Base-by-base conservation (phyloP, 2,888 invertebrate species). In the Laothoe populi region DNA sequence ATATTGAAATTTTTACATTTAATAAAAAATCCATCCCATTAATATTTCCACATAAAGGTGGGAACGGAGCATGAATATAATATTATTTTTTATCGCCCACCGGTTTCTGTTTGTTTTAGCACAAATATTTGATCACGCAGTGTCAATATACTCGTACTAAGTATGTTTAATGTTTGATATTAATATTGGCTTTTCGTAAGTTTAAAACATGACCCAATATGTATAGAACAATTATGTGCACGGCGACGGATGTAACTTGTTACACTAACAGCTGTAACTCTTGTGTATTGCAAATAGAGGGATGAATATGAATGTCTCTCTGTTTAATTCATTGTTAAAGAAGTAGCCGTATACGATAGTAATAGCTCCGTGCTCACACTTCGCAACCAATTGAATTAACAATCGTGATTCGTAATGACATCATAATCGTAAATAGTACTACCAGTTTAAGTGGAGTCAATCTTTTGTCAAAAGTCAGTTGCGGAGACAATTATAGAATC, bases 341-440 rank as follows among this genome's bases (percentile, higher is more conserved):
- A 24, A n/a, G 11, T 46, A 46, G 21, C 23, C 23, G 48, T n/a
- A n/a, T n/a, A 13, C 46, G 2, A 10, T 35, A 35, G 19, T 35
- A 53, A 31, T 19, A 19, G 31, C 44, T 19, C 31, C 10, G 53
- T 11, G 35, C 4, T 53, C 31, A 53, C 53, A 53, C 53, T 53
- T 31, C 31, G 11, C 10, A 11, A 16, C 4, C 53, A 53, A 53
- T 53, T 53, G 53, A 53, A 53, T 53, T 53, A 53, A 53, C 31
- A 11, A 35, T 53, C 35, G 21, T 53, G 53, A 53, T 53, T 53
- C 53, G 53, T 35, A 53, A 53, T 53, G 53, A 53, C 53, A 53
- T 53, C 53, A 35, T 53, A 35, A 53, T 53, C 35, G 31, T 11
- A 31, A 53, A 53, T 53, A 53, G 35, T 19, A 19, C 35, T 19